A percentile compares a stretch with the other conserved stretches of the same genome.
Evolutionary conservation across 2,113 vertebrate species (phyloP).

Genomic region (Myotis brandtii): DNA sequence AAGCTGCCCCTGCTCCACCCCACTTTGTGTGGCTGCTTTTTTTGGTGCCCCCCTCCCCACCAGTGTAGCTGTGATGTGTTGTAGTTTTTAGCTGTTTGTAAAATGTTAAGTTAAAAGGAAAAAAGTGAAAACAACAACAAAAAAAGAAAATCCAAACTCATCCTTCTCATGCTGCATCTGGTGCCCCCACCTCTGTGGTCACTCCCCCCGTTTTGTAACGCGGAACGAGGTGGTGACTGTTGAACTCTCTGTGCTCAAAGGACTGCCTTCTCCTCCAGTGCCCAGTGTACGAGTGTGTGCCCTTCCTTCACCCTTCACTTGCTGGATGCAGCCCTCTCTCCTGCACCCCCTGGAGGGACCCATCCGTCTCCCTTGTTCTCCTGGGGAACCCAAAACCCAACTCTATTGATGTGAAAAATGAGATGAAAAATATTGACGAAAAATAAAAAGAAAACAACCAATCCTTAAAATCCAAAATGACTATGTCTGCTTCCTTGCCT

Average conservation of each 20-base stretch:
- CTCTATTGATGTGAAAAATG: conserved; percentile 75
- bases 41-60: conserved; percentile 39
- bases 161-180: conserved; percentile 59
- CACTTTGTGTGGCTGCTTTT: conserved; percentile 67
- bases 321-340: conserved; percentile 62
- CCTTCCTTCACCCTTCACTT: neutral
- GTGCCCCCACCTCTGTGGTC: conserved; percentile 33
- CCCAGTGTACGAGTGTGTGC: conserved; percentile 24
- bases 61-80: conserved; percentile 89
- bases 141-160: conserved; percentile 76
- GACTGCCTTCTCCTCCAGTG: conserved; percentile 74
- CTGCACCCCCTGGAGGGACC: conserved; percentile 13
- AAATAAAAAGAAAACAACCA: conserved; percentile 74
- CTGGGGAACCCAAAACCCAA: conserved; percentile 56
- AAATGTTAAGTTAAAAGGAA: conserved; percentile 83
- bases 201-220: conserved; percentile 63
- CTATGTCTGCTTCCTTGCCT: neutral
- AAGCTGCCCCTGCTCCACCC: conserved; percentile 48
- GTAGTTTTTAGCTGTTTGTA: conserved; percentile 96
- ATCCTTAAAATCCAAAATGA: conserved; percentile 57
- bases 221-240: conserved; percentile 75
- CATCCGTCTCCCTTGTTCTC: conserved; percentile 57
- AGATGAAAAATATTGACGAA: conserved; percentile 71
- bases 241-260: conserved; percentile 68
- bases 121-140: conserved; percentile 86